phyloP scores from a whole-genome alignment of 35 echinoderm and acorn worm genomes.

The Lytechinus variegatus region DNA sequence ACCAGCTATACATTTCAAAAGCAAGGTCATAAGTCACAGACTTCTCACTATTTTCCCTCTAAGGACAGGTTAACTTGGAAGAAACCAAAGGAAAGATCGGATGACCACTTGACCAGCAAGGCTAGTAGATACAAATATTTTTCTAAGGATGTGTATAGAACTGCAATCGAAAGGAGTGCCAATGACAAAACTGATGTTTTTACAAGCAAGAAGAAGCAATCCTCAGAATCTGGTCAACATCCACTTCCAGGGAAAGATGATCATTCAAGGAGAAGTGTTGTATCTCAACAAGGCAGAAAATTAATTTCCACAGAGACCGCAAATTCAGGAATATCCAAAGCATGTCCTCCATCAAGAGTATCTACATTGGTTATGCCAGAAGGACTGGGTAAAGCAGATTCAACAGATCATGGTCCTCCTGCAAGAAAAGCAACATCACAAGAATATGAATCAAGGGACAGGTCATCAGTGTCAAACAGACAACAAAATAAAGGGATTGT shows the following conservation, averaged over 20 bases:
- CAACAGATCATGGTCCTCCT: background rate
- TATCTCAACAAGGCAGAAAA: background rate
- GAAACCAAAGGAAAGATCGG: background rate
- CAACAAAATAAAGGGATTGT: background rate
- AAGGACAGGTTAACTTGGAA: background rate
- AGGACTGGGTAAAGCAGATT: background rate
- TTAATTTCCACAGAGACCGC: background rate
- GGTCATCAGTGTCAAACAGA: background rate
- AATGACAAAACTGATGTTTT: background rate
- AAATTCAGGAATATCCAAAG: background rate
- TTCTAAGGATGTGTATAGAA: background rate
- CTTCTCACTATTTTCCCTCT: background rate
- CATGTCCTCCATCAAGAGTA: background rate
- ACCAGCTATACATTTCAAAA: background rate
- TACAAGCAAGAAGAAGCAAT: background rate
- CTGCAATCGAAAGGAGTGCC: background rate
- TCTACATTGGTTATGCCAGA: background rate
- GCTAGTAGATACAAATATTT: background rate
- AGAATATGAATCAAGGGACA: background rate
- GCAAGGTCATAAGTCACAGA: background rate
- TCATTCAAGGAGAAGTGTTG: background rate
- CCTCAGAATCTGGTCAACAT: background rate
- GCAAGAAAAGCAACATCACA: background rate
- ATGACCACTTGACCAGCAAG: background rate
- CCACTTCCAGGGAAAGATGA: background rate